phyloP scores from a whole-genome alignment of 1,140 invertebrate genomes.

The Schlechtendalia chinensis region DNA sequence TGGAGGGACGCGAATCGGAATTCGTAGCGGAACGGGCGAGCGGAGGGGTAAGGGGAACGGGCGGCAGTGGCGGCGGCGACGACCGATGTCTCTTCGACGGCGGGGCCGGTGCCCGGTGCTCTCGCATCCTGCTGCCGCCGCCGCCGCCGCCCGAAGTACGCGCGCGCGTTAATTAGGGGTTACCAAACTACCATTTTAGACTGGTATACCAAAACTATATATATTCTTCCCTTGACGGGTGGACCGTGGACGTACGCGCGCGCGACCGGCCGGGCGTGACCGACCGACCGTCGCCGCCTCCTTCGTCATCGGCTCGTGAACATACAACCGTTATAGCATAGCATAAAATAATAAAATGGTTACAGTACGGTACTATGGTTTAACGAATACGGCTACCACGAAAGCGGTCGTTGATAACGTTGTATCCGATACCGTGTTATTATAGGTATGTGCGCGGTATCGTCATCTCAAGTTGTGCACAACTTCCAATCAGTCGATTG shows the following conservation, averaged over 20 bases:
- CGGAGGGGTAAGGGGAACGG: no score
- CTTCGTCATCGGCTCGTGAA: no score
- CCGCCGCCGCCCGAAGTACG: not conserved
- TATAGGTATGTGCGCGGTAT: no score
- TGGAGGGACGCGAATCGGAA: conserved; percentile 42
- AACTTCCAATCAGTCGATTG: not conserved
- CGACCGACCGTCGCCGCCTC: not conserved
- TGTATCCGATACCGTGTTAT: no score
- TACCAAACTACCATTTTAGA: conserved; percentile 5
- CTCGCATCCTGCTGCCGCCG: conserved; percentile 1
- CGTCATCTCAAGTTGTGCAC: not conserved
- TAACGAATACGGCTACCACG: no score
- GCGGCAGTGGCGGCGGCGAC: conserved; percentile 8
- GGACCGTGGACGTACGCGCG: not conserved
- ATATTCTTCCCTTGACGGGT: not conserved
- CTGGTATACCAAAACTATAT: no score
- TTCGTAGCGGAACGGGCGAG: conserved; percentile 9
- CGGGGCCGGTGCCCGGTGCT: not conserved
- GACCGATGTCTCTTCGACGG: conserved; percentile 27
- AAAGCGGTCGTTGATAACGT: no score
- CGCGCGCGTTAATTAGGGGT: conserved; percentile 19
- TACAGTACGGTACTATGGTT: not conserved
- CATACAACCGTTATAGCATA: no score
- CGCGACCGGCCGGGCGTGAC: conserved; percentile 4
- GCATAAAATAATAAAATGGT: no score